Conservation (phyloP, 1,140 invertebrate species). For the Drosophila bifasciata region DNA sequence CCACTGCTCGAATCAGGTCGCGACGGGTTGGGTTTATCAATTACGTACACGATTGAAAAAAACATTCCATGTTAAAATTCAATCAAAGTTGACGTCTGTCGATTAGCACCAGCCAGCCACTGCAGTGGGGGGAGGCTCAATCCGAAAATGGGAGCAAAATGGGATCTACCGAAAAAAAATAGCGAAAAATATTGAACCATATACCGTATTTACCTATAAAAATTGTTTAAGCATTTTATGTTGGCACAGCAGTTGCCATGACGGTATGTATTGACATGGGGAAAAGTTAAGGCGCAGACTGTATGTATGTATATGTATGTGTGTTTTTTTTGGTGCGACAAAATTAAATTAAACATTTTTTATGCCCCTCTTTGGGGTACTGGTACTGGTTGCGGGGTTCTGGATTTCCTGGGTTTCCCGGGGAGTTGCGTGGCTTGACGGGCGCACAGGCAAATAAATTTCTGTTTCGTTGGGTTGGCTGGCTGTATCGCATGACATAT, state of each 20-base stretch:
- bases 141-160: conserved; percentile 11
- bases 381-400: background rate
- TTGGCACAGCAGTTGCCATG: conserved; percentile 74
- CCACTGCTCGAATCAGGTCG: background rate
- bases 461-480: conserved; percentile 59
- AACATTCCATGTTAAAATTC: conserved; percentile 56
- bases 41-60: conserved; percentile 27
- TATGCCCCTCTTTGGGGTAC: conserved; percentile 49
- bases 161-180: background rate
- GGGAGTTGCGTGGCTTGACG: conserved; percentile 36
- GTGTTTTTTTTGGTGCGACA: conserved; percentile 43
- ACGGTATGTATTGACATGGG: conserved; percentile 25
- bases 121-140: background rate
- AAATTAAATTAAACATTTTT: conserved; percentile 81
- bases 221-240: conserved; percentile 80
- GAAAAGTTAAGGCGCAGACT: conserved; percentile 29
- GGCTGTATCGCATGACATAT: conserved; percentile 81
- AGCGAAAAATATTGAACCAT: conserved; percentile 11
- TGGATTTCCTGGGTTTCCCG: conserved; percentile 1
- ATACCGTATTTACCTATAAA: conserved; percentile 76
- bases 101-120: conserved; percentile 50
- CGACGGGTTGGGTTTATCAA: conserved; percentile 50
- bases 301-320: background rate
- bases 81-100: conserved; percentile 68
- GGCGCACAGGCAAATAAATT: conserved; percentile 71